Evolutionary conservation across 2,113 vertebrate species (phyloP), one percentile per base, ranked within the genome.

Genomic region (Seriola dumerili): DNA sequence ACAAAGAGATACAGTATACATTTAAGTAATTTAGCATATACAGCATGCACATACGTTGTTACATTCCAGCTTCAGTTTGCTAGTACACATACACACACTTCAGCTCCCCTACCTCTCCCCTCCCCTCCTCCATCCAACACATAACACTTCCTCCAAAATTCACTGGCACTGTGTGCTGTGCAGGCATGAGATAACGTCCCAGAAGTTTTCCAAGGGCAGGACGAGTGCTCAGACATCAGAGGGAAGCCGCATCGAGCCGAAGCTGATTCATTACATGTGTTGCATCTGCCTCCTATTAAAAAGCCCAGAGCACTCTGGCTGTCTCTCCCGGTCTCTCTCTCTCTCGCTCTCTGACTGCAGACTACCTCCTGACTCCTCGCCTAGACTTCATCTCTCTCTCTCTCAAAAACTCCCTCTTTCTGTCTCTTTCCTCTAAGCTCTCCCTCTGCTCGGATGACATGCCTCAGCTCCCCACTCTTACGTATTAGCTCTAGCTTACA

Each of bases 161-260:
- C 80, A 71, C 79, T 88, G 89, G 83, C 85, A 66, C 85, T 90
- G 75, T 89, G 90, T 80, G 85, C 85, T 86, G 89, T 94, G 93
- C 92, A 94, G 94, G 91, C 92, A 94, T 94, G 94, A 95, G 96
- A 96, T 95, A 92, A 94, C 88, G 92, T 95, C 94, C 94, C 91
- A 93, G 92, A 94, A 91, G 90, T 89, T 95, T 95, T 95, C 89
- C 93, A 94, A 94, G 95, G 93, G 95, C 95, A 96, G 94, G 95
- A 96, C 94, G 93, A 95, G 91, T 84, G 88, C 93, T 96, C 95
- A 96, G 95, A 96, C 95, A 96, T 96, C 95, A 96, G 94, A 96
- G 90, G 93, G 94, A 91, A 93, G 90, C 92, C 88, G 91, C 95
- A 86, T 93, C 89, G 78, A 92, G 94, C 90, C 93, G 80, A 86